Evolutionary conservation across 2,888 invertebrate species (phyloP).

Genomic region (Eupsilia transversa): DNA sequence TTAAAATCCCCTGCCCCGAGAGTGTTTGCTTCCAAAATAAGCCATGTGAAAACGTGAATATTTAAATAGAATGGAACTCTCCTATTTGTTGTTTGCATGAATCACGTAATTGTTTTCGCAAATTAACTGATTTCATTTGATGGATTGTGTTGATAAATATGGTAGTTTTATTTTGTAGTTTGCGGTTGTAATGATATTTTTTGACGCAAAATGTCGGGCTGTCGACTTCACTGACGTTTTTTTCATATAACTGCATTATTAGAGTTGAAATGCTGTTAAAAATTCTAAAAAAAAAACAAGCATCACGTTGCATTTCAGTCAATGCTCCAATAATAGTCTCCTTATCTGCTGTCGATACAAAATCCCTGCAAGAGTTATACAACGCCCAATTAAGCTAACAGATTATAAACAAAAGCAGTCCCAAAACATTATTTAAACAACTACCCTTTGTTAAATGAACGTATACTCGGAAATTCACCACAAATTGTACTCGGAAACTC

Average conservation of each 20-base stretch:
- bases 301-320: neutral
- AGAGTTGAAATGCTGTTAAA: neutral
- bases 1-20: conserved; percentile 62
- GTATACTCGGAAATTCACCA: conserved; percentile 18
- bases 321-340: neutral
- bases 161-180: conserved; percentile 4
- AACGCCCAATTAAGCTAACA: conserved; percentile 40
- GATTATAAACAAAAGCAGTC: conserved; percentile 50
- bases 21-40: conserved; percentile 68
- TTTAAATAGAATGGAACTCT: conserved; percentile 57
- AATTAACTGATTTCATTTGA: conserved; percentile 53
- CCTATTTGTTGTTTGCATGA: conserved; percentile 59
- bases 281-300: neutral
- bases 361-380: conserved; percentile 28
- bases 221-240: neutral
- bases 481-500: conserved; percentile 31
- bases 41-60: conserved; percentile 64
- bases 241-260: neutral
- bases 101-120: conserved; percentile 61
- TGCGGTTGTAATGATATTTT: neutral
- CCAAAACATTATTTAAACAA: conserved; percentile 49
- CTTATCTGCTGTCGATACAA: conserved; percentile 7
- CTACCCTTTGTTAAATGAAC: conserved; percentile 42
- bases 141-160: conserved; percentile 20
- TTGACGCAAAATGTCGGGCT: neutral